A percentile compares a stretch with the other conserved stretches of the same genome.
phyloP scores from a whole-genome alignment of 2,888 invertebrate genomes.

The Drosophila kambysellisi region DNA sequence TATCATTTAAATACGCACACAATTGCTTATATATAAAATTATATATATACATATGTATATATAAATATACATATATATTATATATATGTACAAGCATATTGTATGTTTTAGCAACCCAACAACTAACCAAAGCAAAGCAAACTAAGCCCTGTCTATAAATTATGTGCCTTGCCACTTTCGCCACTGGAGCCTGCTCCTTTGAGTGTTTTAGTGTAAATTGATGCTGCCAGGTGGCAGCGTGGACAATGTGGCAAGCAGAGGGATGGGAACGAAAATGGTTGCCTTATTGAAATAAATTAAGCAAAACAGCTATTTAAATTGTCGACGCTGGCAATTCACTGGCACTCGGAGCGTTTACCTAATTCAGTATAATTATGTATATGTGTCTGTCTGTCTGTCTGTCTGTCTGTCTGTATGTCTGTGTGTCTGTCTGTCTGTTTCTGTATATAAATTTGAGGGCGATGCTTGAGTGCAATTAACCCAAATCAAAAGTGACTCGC shows the following conservation, averaged over 20 bases:
- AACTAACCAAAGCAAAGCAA: not conserved
- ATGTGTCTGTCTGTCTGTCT: not conserved
- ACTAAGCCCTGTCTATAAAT: conserved; percentile 17
- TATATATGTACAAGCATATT: conserved; percentile 19
- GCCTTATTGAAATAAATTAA: conserved; percentile 58
- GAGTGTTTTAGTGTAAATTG: conserved; percentile 39
- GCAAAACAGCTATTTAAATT: conserved; percentile 37
- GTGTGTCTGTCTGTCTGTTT: conserved; percentile 1
- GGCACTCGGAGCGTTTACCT: conserved; percentile 27
- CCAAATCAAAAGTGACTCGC: conserved; percentile 15
- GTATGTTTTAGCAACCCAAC: conserved; percentile 5
- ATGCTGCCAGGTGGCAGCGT: conserved; percentile 37
- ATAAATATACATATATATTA: conserved; percentile 1
- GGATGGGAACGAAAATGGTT: not conserved
- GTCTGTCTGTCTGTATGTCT: not conserved
- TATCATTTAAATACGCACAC: conserved; percentile 24
- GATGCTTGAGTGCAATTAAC: conserved; percentile 18
- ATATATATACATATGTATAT: not conserved
- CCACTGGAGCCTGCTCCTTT: conserved; percentile 1
- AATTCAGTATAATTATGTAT: conserved; percentile 14
- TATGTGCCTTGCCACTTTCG: conserved; percentile 28
- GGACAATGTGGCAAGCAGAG: not conserved
- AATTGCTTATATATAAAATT: not conserved
- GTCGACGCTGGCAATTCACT: not conserved
- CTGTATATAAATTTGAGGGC: not conserved